Evolutionary conservation across 2,888 invertebrate genomes (phyloP).

Genomic region (Odontocolon sp.): DNA sequence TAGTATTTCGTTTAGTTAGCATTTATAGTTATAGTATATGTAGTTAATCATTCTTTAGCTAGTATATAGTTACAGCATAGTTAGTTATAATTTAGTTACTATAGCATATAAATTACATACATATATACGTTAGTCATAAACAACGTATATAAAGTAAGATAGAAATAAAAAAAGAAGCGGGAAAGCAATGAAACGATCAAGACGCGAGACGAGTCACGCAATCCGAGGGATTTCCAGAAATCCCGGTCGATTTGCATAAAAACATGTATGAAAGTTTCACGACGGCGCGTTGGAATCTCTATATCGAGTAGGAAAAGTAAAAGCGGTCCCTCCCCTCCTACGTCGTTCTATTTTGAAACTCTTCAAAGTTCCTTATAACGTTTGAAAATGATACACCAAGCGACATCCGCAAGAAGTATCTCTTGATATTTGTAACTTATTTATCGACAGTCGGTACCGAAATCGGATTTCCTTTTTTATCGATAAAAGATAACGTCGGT

Average conservation of each 20-base stretch:
- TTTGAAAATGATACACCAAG: not conserved
- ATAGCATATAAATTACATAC: too few relatives aligned
- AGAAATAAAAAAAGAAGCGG: not conserved
- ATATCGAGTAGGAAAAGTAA: not conserved
- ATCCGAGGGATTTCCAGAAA: not conserved
- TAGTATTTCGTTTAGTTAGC: too few relatives aligned
- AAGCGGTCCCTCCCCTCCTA: not conserved
- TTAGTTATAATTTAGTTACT: too few relatives aligned
- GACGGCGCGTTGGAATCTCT: too few relatives aligned
- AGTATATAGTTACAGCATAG: too few relatives aligned
- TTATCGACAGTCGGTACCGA: constrained; percentile 2
- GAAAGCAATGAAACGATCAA: not conserved
- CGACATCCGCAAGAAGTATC: not conserved
- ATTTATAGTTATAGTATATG: too few relatives aligned
- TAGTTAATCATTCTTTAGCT: too few relatives aligned
- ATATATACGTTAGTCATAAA: too few relatives aligned
- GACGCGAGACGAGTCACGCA: constrained; percentile 1
- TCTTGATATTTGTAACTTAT: too few relatives aligned
- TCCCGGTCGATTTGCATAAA: not conserved
- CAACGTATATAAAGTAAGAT: not conserved
- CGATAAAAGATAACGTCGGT: not conserved
- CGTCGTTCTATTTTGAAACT: not conserved
- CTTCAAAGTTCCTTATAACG: not conserved
- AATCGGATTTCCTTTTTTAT: not conserved
- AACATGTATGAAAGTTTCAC: too few relatives aligned